Evolutionary conservation across 2,888 invertebrate genomes (phyloP), one percentile per base, ranked within the genome.

Genomic region (Periphyllus acericola): DNA sequence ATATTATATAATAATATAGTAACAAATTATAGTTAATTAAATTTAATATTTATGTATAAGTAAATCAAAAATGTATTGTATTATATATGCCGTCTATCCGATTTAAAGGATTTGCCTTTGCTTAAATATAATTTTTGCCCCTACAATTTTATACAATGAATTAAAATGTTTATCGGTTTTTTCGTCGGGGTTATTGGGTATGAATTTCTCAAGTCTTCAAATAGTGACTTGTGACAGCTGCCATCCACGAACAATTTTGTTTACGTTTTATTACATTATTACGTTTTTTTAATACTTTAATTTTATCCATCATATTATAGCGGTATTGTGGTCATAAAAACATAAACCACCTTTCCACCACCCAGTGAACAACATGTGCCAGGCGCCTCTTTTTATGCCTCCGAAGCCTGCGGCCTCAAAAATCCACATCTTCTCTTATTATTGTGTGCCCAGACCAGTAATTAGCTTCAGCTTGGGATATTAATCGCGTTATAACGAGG

Each of bases 401-500:
- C 32, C 19, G 0, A 87, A n/a, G 74, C 87, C 81, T 72, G 32
- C 80, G 80, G 86, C 60, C n/a, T 36, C 11, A 74, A 74, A 87
- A 87, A 81, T 80, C 87, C 87, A 87, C 81, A 66, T 87, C 81
- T 55, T 71, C 80, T 81, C 60, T 87, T 80, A 87, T 87, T 87
- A 81, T 74, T 74, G 81, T 75, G 75, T 46, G 46, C 74, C 32
- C 74, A 75, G 74, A 80, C 87, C 87, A 46, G 60, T 34, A 87
- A 87, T 87, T 87, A 87, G 74, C 60, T 46, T 75, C 87, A 46
- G 25, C 46, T 87, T 25, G 46, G 74, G 87, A 81, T 74, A 81
- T 87, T 87, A 87, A 87, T 87, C 87, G 87, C 80, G 60, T 87
- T 81, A 87, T 87, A 87, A 87, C 87, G 40, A 87, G 87, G 74